Evolutionary conservation across 2,113 vertebrate species (phyloP).

Genomic region (Muntiacus muntjak): DNA sequence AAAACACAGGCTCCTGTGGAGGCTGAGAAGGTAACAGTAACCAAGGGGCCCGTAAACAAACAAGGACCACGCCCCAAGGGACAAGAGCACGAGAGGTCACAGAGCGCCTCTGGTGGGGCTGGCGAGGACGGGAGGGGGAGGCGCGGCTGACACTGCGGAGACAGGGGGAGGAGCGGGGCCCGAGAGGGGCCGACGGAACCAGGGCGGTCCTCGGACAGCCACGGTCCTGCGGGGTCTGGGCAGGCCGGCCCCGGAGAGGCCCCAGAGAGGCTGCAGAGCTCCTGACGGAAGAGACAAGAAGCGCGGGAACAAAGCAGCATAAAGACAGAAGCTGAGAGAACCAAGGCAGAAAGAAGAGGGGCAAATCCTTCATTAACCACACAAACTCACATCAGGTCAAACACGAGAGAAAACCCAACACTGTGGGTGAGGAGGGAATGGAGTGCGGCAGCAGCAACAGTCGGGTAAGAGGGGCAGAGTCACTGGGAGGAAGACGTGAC

Average conservation of each 20-base stretch:
- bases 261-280: not conserved
- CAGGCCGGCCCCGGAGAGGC: not conserved
- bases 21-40: too few species aligned
- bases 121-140: not conserved
- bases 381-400: not conserved
- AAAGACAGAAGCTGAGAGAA: not conserved
- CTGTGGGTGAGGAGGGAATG: not conserved
- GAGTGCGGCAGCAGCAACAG: not conserved
- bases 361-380: not conserved
- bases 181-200: not conserved
- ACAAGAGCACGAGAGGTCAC: too few species aligned
- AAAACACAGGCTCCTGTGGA: not conserved
- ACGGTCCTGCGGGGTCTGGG: not conserved
- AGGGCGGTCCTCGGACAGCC: not conserved
- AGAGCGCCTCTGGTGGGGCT: not conserved
- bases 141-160: fast-evolving
- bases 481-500: not conserved
- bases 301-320: fast-evolving
- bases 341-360: not conserved
- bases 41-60: not conserved
- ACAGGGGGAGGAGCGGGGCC: not conserved
- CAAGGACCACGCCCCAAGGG: not conserved
- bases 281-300: not conserved
- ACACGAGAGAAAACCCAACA: not conserved
- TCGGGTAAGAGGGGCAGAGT: fast-evolving